Evolutionary conservation across 2,797 vertebrate genomes (phyloP).

Genomic region (Channa striata): DNA sequence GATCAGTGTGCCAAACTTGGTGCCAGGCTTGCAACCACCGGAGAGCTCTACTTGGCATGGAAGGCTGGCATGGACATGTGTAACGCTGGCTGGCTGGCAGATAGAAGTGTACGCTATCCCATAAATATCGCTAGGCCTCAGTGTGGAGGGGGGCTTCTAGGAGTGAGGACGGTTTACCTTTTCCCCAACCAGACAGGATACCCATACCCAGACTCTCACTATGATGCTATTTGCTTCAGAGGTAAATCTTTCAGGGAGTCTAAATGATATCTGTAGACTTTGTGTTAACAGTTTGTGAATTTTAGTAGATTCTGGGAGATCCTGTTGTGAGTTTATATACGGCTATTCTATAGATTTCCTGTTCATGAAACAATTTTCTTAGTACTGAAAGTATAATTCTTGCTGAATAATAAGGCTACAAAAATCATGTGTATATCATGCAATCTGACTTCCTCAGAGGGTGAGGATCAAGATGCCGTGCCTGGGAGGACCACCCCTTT

Average conservation of each 20-base stretch:
- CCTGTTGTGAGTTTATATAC: neutral
- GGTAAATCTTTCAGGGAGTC: slow-evolving; percentile 77
- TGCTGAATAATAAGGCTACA: neutral
- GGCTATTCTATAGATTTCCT: no score
- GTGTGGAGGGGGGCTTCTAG: slow-evolving; percentile 94
- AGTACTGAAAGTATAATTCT: neutral
- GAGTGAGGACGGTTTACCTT: slow-evolving; percentile 93
- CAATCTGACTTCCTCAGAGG: slow-evolving; percentile 47
- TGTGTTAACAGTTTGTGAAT: neutral
- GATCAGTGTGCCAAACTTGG: slow-evolving; percentile 91
- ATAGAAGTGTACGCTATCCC: slow-evolving; percentile 95
- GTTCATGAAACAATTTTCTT: neutral
- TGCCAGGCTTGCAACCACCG: slow-evolving; percentile 91
- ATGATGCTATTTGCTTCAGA: slow-evolving; percentile 94
- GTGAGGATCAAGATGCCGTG: slow-evolving; percentile 54
- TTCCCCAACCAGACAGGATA: slow-evolving; percentile 94
- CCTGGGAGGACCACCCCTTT: slow-evolving; percentile 68
- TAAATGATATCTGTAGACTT: no score
- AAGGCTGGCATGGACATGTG: slow-evolving; percentile 95
- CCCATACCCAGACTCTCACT: slow-evolving; percentile 90
- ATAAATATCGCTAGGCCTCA: slow-evolving; percentile 93
- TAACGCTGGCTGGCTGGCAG: slow-evolving; percentile 94
- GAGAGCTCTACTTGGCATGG: slow-evolving; percentile 96
- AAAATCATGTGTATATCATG: neutral
- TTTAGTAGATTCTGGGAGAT: neutral